Percentiles rank a stretch among this genome's conserved stretches.
These are phyloP conservation scores for Orthonevra nobilis DNA, from an alignment of 2,888 invertebrate genomes.

Conservation along the genomic window DNA sequence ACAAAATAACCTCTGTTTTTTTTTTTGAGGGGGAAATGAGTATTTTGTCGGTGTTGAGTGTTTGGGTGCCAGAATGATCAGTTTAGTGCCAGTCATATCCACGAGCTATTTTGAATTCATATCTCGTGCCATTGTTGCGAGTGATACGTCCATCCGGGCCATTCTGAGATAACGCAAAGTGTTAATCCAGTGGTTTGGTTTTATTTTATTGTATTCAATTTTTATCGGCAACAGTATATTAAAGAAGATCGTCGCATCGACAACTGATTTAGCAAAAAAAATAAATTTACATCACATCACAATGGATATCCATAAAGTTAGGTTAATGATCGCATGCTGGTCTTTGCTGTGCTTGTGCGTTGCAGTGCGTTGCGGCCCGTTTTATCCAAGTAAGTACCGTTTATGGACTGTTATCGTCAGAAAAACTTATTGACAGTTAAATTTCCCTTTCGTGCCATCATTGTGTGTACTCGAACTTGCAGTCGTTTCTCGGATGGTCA, in stretches of 20 bases:
- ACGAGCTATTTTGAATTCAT: slow-evolving; percentile 46
- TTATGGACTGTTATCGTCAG: slow-evolving; percentile 10
- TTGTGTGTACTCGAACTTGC: slow-evolving; percentile 3
- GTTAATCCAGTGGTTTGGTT: neutral
- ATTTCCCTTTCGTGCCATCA: neutral
- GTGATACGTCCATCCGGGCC: slow-evolving; percentile 36
- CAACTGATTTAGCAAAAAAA: neutral
- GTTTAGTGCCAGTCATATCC: slow-evolving; percentile 52
- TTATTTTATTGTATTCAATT: neutral
- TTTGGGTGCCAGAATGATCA: slow-evolving; percentile 61
- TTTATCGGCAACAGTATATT: slow-evolving; percentile 1
- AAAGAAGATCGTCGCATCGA: neutral
- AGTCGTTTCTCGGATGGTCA: no score
- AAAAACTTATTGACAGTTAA: no score
- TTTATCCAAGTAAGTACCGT: slow-evolving; percentile 78
- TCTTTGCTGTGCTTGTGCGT: slow-evolving; percentile 74
- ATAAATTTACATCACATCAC: slow-evolving; percentile 30
- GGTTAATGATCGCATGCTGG: slow-evolving; percentile 75
- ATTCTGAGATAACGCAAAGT: slow-evolving; percentile 40
- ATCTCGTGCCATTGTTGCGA: slow-evolving; percentile 40
- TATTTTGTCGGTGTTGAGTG: slow-evolving; percentile 19
- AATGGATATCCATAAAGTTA: slow-evolving; percentile 70
- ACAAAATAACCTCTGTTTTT: slow-evolving; percentile 12
- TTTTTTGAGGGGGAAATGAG: slow-evolving; percentile 41
- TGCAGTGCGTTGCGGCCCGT: slow-evolving; percentile 77